phyloP scores from a whole-genome alignment of 2,888 invertebrate species.

The Ryuthela nishihirai region DNA sequence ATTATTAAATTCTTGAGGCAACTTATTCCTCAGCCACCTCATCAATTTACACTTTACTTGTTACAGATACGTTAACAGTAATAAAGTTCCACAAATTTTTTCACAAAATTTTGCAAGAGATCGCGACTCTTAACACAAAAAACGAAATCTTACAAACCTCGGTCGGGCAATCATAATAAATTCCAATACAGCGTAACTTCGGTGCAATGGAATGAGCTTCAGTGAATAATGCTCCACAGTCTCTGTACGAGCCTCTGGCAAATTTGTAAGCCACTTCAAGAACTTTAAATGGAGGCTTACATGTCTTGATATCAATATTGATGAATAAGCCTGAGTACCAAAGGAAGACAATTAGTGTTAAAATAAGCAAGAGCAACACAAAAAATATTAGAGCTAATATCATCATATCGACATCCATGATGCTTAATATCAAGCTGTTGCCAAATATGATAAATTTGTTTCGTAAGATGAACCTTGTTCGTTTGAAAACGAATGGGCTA shows the following conservation, averaged over 20 bases:
- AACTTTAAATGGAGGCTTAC: constrained; percentile 47
- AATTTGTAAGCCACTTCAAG: constrained; percentile 52
- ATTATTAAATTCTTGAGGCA: too few relatives aligned
- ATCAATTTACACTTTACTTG: too few relatives aligned
- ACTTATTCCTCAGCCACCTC: too few relatives aligned
- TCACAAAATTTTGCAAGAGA: background rate
- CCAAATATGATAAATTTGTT: too few relatives aligned
- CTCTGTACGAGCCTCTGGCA: constrained; percentile 52
- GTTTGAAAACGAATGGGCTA: too few relatives aligned
- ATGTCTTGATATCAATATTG: constrained; percentile 49
- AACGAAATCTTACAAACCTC: too few relatives aligned
- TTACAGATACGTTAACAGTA: background rate
- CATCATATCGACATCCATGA: constrained; percentile 56
- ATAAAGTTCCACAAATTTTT: background rate
- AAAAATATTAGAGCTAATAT: constrained; percentile 44
- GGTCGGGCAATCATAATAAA: constrained; percentile 54
- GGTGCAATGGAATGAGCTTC: constrained; percentile 51
- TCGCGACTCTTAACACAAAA: background rate
- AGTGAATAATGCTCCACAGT: constrained; percentile 51
- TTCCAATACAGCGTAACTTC: constrained; percentile 49
- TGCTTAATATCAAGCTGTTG: too few relatives aligned
- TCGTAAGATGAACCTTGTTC: too few relatives aligned
- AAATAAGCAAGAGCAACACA: constrained; percentile 45
- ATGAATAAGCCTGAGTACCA: constrained; percentile 50
- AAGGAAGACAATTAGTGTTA: constrained; percentile 46